These are phyloP conservation scores for Lathamus discolor DNA, from an alignment of 2,113 vertebrate genomes.

Conservation along the genomic window DNA sequence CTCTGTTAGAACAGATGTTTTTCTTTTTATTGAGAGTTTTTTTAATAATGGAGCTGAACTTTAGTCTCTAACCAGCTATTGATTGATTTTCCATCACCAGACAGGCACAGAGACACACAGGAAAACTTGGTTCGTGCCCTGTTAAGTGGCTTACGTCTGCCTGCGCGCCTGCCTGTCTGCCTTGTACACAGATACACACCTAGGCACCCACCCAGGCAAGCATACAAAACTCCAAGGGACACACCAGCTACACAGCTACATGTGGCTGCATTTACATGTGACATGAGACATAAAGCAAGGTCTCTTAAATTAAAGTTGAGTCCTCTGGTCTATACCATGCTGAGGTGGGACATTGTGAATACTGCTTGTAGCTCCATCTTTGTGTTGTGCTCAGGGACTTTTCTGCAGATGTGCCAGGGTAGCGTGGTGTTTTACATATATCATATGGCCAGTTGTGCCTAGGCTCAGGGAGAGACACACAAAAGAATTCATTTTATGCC, in stretches of 20 bases:
- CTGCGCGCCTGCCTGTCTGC: not conserved
- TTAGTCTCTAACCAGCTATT: constrained; percentile 44
- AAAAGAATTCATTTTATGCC: constrained; percentile 49
- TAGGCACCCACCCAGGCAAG: not conserved
- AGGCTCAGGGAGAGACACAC: not conserved
- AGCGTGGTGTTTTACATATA: not conserved
- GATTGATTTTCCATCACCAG: constrained; percentile 43
- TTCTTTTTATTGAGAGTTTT: constrained; percentile 36
- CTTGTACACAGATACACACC: not conserved
- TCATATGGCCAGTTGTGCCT: constrained; percentile 8
- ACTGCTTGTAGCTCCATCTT: not conserved
- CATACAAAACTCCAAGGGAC: not conserved
- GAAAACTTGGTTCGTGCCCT: not conserved
- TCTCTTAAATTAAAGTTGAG: not conserved
- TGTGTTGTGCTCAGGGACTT: not conserved
- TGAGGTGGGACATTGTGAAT: not conserved
- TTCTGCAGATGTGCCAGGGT: not conserved
- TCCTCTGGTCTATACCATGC: not conserved
- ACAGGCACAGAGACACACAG: not conserved
- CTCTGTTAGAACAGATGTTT: constrained; percentile 35
- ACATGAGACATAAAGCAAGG: not conserved
- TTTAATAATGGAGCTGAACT: constrained; percentile 32
- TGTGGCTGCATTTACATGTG: not conserved
- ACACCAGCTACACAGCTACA: fast-evolving
- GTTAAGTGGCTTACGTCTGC: not conserved